Evolutionary conservation across 92 coral and sea anemone species (phyloP).

Genomic region (Montipora capitata): DNA sequence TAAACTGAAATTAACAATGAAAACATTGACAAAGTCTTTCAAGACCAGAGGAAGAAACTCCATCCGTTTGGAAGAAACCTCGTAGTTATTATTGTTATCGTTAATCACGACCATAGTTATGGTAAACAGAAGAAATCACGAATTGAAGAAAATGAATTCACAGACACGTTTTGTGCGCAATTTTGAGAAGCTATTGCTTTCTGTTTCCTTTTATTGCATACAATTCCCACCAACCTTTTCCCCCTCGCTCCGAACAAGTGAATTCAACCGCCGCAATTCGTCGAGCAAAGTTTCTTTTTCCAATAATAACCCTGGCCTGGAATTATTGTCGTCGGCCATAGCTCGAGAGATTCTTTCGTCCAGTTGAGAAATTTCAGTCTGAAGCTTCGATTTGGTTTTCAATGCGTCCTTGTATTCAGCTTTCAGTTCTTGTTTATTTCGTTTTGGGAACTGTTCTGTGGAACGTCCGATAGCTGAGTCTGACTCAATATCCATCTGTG

Average conservation of each 20-base stretch:
- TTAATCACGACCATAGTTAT: no score
- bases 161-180: no score
- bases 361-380: constrained; percentile 74
- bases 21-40: no score
- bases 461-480: constrained; percentile 59
- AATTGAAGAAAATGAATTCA: no score
- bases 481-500: constrained; percentile 78
- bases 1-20: no score
- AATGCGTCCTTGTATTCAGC: constrained; percentile 81
- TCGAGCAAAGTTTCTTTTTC: constrained; percentile 77
- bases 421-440: constrained; percentile 83
- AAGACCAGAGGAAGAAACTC: no score
- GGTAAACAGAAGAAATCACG: no score
- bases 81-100: no score
- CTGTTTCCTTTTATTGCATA: no score
- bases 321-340: constrained; percentile 54
- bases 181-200: no score
- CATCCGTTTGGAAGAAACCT: no score
- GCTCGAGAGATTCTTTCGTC: constrained; percentile 75
- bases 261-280: constrained; percentile 78
- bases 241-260: constrained; percentile 80
- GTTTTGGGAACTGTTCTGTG: constrained; percentile 28
- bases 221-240: constrained; percentile 70
- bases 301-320: constrained; percentile 54
- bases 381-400: constrained; percentile 68